phyloP scores from a whole-genome alignment of 2,113 vertebrate genomes.

The Callaeas wilsoni region DNA sequence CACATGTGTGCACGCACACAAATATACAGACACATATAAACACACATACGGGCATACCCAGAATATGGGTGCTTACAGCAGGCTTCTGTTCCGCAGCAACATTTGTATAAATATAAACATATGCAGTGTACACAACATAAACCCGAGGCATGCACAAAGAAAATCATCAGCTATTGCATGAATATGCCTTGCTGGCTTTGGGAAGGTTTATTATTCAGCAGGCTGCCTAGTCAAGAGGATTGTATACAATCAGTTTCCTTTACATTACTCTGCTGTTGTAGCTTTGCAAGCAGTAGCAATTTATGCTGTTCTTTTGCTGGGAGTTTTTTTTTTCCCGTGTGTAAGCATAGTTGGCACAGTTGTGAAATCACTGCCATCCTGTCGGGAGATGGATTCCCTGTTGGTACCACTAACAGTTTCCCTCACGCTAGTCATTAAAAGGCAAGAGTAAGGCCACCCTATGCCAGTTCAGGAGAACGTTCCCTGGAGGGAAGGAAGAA shows the following conservation, averaged over 20 bases:
- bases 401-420: neutral
- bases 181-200: conserved; percentile 11
- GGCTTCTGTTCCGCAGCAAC: conserved; percentile 52
- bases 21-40: conserved; percentile 15
- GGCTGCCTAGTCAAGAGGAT: neutral
- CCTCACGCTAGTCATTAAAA: neutral
- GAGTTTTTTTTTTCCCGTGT: neutral
- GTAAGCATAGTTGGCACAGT: neutral
- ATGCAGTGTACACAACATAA: conserved; percentile 38
- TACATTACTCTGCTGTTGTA: neutral
- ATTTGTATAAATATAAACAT: conserved; percentile 66
- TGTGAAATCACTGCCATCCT: neutral
- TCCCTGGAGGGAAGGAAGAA: neutral
- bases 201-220: conserved; percentile 2
- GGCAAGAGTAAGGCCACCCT: neutral
- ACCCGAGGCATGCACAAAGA: conserved; percentile 16
- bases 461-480: neutral
- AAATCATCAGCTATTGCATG: conserved; percentile 21
- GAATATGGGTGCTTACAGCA: conserved; percentile 55
- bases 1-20: conserved; percentile 29
- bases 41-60: conserved; percentile 49
- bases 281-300: neutral
- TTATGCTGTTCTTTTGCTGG: neutral
- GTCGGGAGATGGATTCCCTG: neutral
- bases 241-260: neutral